Evolutionary conservation across 2,888 invertebrate species (phyloP), one percentile per base, ranked within the genome.

Genomic region (Chrysotoxum bicinctum): DNA sequence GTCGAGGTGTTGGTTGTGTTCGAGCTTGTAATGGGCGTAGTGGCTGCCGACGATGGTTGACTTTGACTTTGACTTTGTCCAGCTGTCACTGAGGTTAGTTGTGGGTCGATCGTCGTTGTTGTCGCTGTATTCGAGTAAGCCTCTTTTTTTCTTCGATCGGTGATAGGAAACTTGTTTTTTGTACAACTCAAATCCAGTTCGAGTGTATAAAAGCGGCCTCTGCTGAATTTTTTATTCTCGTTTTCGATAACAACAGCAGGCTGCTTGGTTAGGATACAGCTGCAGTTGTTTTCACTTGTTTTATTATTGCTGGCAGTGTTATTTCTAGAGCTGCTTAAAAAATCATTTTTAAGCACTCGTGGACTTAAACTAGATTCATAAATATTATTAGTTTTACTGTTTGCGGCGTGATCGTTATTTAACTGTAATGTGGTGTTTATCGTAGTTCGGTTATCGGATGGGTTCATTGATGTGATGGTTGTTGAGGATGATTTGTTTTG

Each of bases 101-200:
- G 58, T 58, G 58, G 7, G 12, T 58, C 58, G 12, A 52, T 70
- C 50, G 58, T 50, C 58, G 62, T 62, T 6, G 60, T 62, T 16
- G 70, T 30, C 9, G 84, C 3, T 68, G 40, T 26, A n/a, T 77
- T 35, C 16, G 50, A 50, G 32, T 80, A 74, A 73, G 66, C 64
- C 14, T 87, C 87, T 52, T 83, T 81, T 87, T 88, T 88, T 37
- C 87, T 76, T 60, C 92, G 90, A 88, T 92, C 91, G 78, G 91
- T 93, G 87, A 94, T 94, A 87, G 94, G 94, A 91, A 94, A 94
- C 90, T 94, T 94, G 89, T 94, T 94, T 88, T 93, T 93, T 87
- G 93, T 93, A 90, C 93, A 94, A 83, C 93, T 93, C 83, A 94
- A 91, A 89, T 93, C 93, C 87, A 94, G 90, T 84, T 92, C 92